Evolutionary conservation across 92 coral and sea anemone genomes (phyloP).

Genomic region (Pocillopora grandis): DNA sequence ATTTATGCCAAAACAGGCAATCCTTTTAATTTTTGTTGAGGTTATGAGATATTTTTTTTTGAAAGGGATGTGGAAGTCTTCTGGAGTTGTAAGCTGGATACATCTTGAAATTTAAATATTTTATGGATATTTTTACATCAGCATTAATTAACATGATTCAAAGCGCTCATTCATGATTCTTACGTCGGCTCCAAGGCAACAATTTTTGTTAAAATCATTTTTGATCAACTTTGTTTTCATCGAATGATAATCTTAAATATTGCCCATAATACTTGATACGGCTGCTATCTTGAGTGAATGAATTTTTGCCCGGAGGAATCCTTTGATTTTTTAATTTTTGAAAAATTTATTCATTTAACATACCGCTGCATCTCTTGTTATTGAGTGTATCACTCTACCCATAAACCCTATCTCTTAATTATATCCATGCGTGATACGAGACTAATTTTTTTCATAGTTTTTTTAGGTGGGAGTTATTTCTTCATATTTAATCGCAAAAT

Average conservation of each 20-base stretch:
- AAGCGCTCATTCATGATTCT: neutral
- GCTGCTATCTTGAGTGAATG: no score
- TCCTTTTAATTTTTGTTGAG: neutral
- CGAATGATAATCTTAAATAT: neutral
- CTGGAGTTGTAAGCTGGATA: neutral
- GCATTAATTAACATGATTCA: neutral
- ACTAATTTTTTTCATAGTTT: neutral
- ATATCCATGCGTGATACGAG: conserved; percentile 29
- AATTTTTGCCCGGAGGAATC: no score
- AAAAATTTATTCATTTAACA: neutral
- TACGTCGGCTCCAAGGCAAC: neutral
- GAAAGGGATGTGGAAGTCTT: no score
- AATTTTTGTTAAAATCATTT: neutral
- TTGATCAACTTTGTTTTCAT: neutral
- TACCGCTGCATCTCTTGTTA: neutral
- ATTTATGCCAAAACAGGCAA: neutral
- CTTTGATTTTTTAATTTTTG: no score
- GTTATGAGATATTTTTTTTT: neutral
- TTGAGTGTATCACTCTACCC: conserved; percentile 40
- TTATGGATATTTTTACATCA: neutral
- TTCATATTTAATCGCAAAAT: neutral
- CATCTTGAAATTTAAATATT: neutral
- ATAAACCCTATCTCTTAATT: neutral
- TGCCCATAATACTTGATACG: neutral
- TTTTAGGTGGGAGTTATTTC: neutral